Conservation (phyloP, 2,113 vertebrate species). For the Alethe castanea region DNA sequence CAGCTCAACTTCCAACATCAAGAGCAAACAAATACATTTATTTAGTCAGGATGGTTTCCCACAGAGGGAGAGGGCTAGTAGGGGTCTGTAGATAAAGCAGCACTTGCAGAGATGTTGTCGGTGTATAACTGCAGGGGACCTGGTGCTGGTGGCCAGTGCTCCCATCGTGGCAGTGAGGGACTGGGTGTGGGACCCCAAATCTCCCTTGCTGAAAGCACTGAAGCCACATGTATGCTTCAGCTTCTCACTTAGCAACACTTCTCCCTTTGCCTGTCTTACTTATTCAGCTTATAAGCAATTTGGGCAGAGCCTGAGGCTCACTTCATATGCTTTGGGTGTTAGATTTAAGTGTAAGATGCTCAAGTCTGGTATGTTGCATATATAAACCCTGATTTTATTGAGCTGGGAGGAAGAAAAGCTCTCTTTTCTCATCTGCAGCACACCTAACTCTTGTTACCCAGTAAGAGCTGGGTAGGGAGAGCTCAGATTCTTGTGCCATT, state of each 20-base stretch:
- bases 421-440: not conserved
- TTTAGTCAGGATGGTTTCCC: not conserved
- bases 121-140: not conserved
- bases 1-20: not conserved
- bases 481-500: not conserved
- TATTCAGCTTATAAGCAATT: not conserved
- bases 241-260: not conserved
- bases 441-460: not conserved
- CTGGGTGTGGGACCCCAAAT: not conserved
- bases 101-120: not conserved
- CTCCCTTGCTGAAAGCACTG: not conserved
- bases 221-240: not conserved
- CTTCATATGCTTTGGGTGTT: not conserved
- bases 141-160: not conserved
- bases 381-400: not conserved
- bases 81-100: not conserved
- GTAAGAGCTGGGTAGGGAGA: not conserved
- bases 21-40: not conserved
- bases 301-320: not conserved
- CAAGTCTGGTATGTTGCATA: not conserved
- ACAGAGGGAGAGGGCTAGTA: not conserved
- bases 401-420: not conserved
- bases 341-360: not conserved
- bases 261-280: not conserved
- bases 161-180: not conserved